Conservation (phyloP, 1,140 invertebrate genomes). For the Latrodectus geometricus region DNA sequence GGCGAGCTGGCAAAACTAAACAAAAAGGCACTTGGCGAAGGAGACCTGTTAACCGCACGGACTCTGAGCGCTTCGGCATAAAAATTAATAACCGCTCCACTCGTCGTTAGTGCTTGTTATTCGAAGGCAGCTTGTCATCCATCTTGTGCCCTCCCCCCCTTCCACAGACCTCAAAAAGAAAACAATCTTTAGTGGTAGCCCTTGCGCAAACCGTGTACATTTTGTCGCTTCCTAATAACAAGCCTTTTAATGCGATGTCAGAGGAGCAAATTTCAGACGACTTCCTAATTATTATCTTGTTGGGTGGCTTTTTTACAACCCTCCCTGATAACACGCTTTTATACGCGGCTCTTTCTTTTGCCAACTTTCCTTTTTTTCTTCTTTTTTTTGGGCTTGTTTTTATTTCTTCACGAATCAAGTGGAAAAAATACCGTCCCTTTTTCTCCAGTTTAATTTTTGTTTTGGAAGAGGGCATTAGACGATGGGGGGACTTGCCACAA, state of each 20-base stretch:
- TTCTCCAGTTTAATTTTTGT: too few species aligned
- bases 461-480: too few species aligned
- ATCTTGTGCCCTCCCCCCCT: neutral
- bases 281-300: slow-evolving; percentile 65
- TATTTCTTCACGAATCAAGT: too few species aligned
- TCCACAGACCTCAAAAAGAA: neutral
- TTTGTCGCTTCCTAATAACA: slow-evolving; percentile 62
- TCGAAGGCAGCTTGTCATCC: slow-evolving; percentile 34
- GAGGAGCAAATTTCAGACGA: slow-evolving; percentile 46
- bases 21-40: neutral
- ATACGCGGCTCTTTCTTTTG: too few species aligned
- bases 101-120: slow-evolving; percentile 45
- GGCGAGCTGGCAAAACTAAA: neutral
- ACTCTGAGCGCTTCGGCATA: slow-evolving; percentile 20
- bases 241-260: slow-evolving; percentile 62
- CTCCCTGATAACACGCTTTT: neutral
- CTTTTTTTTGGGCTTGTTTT: too few species aligned
- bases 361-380: too few species aligned
- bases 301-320: slow-evolving; percentile 62
- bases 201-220: slow-evolving; percentile 48
- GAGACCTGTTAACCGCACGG: slow-evolving; percentile 47
- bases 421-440: too few species aligned
- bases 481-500: too few species aligned
- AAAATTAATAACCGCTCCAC: slow-evolving; percentile 46
- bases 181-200: slow-evolving; percentile 48